Base-by-base conservation (phyloP, 1,140 invertebrate species). In the Drosophila novamexicana region DNA sequence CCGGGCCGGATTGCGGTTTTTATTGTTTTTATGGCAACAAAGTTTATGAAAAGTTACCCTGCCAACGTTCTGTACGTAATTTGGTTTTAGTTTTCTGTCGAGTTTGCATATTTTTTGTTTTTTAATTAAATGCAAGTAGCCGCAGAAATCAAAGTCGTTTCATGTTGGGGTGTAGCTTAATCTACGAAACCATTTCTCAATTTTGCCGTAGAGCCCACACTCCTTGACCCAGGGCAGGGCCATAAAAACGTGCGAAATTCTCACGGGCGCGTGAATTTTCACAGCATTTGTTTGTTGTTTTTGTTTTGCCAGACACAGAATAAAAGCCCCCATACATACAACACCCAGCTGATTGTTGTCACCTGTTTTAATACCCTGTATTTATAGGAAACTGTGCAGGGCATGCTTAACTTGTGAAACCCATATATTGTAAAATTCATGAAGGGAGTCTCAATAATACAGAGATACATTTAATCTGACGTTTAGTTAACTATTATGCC, bases 171-270 rank as follows among this genome's bases (percentile, higher is more conserved):
- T 16, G 64, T n/a, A 52, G 84, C 81, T 34, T 90, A 85, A 90
- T 90, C 83, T 84, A 77, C 69, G 61, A 57, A 65, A 64, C 69
- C 76, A 88, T 80, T 80, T 74, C 63, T 77, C 79, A 79, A 14
- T 32, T 29, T 59, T 1, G 16, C n/a, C 10, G 16, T 7, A 1
- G 42, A 6, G 22, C 18, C 39, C 29, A 9, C 18, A 39, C 32
- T n/a, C 10, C 9, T 39, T 32, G 22, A 37, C 6, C 2, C 53
- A 18, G 22, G 36, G 50, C 12, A 39, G 29, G 54, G 66, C 68
- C 64, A 77, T 76, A 90, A 91, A 91, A 90, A 91, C 90, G 90
- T 91, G 90, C 90, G 88, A 91, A 91, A 91, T 91, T 91, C 91
- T 82, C 70, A 80, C 67, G 72, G 69, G 32, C 69, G 79, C 74